A percentile compares a stretch with the other conserved stretches of the same genome.
These are phyloP conservation scores for Sialia sialis DNA, from an alignment of 2,113 vertebrate species.

Conservation along the genomic window DNA sequence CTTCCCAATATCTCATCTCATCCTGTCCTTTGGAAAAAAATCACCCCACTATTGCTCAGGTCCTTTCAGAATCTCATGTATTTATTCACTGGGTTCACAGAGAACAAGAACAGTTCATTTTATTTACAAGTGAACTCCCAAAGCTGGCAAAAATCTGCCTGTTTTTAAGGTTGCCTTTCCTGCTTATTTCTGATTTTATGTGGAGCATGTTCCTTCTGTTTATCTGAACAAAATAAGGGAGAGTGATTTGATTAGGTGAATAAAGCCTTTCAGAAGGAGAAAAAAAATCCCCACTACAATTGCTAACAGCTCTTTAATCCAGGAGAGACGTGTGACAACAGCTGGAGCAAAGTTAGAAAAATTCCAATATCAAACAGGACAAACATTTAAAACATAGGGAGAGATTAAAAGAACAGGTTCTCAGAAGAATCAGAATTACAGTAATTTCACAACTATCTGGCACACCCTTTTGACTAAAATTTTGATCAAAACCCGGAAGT, in stretches of 20 bases:
- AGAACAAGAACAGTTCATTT: background rate
- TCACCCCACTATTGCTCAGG: background rate
- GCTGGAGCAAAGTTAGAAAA: background rate
- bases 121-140: background rate
- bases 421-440: background rate
- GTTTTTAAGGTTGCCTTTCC: background rate
- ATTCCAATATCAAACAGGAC: background rate
- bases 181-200: background rate
- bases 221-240: background rate
- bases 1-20: background rate
- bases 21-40: background rate
- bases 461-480: no score
- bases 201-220: background rate
- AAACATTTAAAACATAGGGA: background rate
- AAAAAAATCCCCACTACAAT: background rate
- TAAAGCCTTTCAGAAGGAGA: background rate
- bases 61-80: background rate
- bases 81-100: background rate
- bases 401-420: background rate
- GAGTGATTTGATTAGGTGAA: slow-evolving; percentile 27
- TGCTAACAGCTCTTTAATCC: background rate
- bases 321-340: background rate
- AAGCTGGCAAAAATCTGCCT: background rate
- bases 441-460: no score
- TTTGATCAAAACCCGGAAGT: no score